Evolutionary conservation across 2,797 vertebrate genomes (phyloP), one percentile per base, ranked within the genome.

Genomic region (Takifugu rubripes): DNA sequence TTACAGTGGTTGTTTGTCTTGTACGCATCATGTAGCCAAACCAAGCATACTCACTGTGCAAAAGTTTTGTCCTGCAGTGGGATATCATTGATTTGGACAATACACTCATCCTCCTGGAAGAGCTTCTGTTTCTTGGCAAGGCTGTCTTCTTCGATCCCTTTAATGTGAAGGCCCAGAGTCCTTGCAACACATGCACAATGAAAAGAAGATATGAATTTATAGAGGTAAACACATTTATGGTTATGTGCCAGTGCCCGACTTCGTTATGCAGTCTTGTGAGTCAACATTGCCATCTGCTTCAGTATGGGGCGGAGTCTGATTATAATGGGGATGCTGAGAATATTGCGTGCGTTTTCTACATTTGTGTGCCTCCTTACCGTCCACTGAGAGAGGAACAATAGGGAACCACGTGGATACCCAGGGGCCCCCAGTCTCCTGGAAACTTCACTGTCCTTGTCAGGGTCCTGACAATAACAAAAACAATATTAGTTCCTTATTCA

Each of bases 401-500:
- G n/a, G 97, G 95, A 17, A 95, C 90, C 25, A 98, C 95, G 7
- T 98, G 96, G 72, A 99, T 98, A 16, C 97, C 97, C 72, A 99
- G 84, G 1, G 96, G 94, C 6, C 93, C 93, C 52, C 83, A 87
- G 78, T 98, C 93, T 46, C 93, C 94, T 44, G 90, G 89, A 84
- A 98, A 90, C 73, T 94, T 90, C 71, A 97, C 92, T 0, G 53
- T 84, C 91, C 88, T 94, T 11, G 93, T 96, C 73, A 98, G 79
- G 62, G 84, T 79, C 61, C 94, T 94, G 82, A 56, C 64, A 73
- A 75, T 0, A 70, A 49, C 70, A 77, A 0, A 66, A 25, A 78
- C 31, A 61, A 21, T 68, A 27, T 44, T 3, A 52, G 27, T 16
- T 40, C 5, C 31, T 25, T 9, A 47, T 27, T 46, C 17, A 21